Evolutionary conservation across 2,797 vertebrate species (phyloP), one percentile per base, ranked within the genome.

Genomic region (Platalea minor): DNA sequence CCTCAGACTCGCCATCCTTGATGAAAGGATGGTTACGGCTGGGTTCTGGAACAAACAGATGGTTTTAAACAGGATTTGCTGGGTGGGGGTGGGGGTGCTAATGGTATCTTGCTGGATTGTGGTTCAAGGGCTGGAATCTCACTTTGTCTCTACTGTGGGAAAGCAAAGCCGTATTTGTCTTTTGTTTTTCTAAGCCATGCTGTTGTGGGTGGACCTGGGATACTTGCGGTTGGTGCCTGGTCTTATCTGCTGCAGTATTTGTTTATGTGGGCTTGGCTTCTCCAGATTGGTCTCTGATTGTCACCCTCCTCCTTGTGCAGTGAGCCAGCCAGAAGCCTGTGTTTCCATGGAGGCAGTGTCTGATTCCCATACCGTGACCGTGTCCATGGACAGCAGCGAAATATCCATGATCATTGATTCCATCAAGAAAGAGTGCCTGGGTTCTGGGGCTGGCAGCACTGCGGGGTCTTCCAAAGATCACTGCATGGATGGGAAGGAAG

Each of bases 351-450:
- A 98, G 92, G 95, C 98, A 79, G 97, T 98, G 57, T 96, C 98
- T 48, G 98, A 98, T 96, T 97, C 98, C 93, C 98, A 98, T 43
- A 98, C 98, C 5, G 98, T 98, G 91, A 98, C 98, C 46, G 98
- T 98, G 96, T 98, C 98, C 84, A 98, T 98, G 98, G 98, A 98
- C 96, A 98, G 98, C 97, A 98, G 80, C 91, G 98, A 98, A 97
- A 98, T 98, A 94, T 98, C 98, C 65, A 98, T 98, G 98, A 98
- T 98, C 70, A 98, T 98, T 94, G 98, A 98, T 97, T 98, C 98
- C 92, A 98, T 98, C 94, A 98, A 98, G 96, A 98, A 98, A 79
- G 98, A 98, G 39, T 98, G 97, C 95, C 94, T 98, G 81, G 97
- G 93, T 96, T 97, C 98, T 98, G 98, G 98, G 54, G 98, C 98